Evolutionary conservation across 1,140 invertebrate species (phyloP), one percentile per base, ranked within the genome.

Genomic region (Trinorchestia longiramus): DNA sequence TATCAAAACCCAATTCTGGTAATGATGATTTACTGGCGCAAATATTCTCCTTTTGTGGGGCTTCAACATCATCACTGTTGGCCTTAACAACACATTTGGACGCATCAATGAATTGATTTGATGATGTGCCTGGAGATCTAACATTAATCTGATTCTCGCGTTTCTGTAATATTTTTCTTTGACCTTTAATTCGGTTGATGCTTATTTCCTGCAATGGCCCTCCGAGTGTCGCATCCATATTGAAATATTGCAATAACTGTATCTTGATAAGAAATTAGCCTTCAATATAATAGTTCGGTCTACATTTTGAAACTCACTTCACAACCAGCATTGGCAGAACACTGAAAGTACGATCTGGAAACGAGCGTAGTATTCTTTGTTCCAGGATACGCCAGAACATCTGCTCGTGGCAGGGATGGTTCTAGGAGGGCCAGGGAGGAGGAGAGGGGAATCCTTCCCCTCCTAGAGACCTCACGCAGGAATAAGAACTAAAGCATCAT

Each of bases 121-220:
- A 28, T 28, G 88, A 90, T 43, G 42, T 43, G 8, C 15, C 19
- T 6, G 44, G 44, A 45, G 92, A 19, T 19, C 28, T 94, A 42
- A 17, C 1, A 0, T 40, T 36, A 45, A 15, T 94, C 6, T 40
- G 44, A 43, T 47, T 94, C 92, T 43, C 43, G 15, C 44, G 92
- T 47, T 94, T 94, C 43, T 43, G 44, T 15, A 45, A 45, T 40
- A 45, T 94, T 45, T 94, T 94, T 94, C 43, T 94, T 0, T 44
- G 44, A 45, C 40, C 44, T 45, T 47, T 94, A 6, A 94, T 47
- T 40, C 43, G 43, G 92, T 94, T 94, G 43, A 94, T 43, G 92
- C 92, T 94, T 45, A 94, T 94, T 47, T 94, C 92, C 40, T 94
- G 92, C 92, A 94, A 94, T n/a, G 92, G 92, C 47, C 92, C 92